These are phyloP conservation scores for Blastobasis lacticolella DNA, from an alignment of 2,888 invertebrate species.

Conservation along the genomic window DNA sequence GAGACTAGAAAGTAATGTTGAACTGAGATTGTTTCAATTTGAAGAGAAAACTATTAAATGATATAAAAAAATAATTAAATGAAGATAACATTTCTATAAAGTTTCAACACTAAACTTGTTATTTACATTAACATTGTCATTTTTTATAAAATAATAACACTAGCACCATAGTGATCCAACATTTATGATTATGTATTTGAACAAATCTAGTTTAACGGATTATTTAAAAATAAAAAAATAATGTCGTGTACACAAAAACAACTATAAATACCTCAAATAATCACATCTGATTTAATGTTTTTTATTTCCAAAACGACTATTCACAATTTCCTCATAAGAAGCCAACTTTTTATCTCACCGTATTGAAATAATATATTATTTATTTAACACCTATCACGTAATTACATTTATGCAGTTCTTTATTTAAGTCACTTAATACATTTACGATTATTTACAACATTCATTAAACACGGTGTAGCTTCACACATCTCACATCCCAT, in stretches of 20 bases:
- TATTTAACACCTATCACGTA: neutral
- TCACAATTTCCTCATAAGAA: too few relatives aligned
- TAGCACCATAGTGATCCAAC: constrained; percentile 55
- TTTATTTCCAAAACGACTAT: too few relatives aligned
- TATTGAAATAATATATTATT: too few relatives aligned
- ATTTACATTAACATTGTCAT: constrained; percentile 21
- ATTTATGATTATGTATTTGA: neutral
- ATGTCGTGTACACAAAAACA: too few relatives aligned
- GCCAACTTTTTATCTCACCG: too few relatives aligned
- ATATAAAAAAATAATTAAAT: constrained; percentile 9
- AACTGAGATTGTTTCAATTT: constrained; percentile 42
- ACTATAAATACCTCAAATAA: too few relatives aligned
- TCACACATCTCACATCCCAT: constrained; percentile 7
- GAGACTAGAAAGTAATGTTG: constrained; percentile 66
- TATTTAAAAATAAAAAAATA: too few relatives aligned
- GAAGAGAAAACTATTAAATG: constrained; percentile 19
- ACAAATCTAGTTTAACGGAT: too few relatives aligned
- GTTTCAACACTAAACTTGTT: constrained; percentile 8
- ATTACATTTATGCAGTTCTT: constrained; percentile 1
- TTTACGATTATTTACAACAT: constrained; percentile 1
- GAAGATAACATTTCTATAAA: constrained; percentile 13
- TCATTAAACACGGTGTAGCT: constrained; percentile 11
- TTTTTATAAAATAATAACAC: constrained; percentile 3
- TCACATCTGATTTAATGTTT: too few relatives aligned
- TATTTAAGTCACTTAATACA: neutral